Base-by-base conservation (phyloP, 2,113 vertebrate genomes). In the Mormyrus lacerda region DNA sequence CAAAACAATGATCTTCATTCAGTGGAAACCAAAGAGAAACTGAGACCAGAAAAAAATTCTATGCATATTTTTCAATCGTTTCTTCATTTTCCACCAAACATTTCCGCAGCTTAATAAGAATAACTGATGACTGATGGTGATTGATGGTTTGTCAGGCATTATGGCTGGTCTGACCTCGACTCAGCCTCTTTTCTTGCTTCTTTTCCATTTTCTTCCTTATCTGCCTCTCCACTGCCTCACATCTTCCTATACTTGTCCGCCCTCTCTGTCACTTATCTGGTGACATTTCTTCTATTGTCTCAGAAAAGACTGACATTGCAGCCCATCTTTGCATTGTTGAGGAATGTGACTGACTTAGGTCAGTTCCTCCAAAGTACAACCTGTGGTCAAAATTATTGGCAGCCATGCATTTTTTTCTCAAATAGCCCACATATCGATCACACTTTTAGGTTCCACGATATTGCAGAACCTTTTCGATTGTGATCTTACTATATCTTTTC, bases 1-100 rank as follows among this genome's bases (percentile, higher is more conserved):
- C 27, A 69, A 69, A 69, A 69, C n/a, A 31, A 31, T 31, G 61
- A 31, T 31, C 13, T 13, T 31, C 8, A 69, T 69, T 69, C n/a
- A 69, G n/a, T 69, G 27, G 27, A 31, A 45, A n/a, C 82, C 82
- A 84, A 84, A 47, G 82, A 31, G 15, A 21, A 7, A 21, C n/a
- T 50, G 88, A 89, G 21, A 51, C 17, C 31, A 82, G 35, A 76
- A 88, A 88, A 76, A 47, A 88, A 88, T 39, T 65, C 35, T 13
- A 31, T 44, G 82, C 42, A 69, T 69, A 69, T 69, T 69, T 69
- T 69, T 69, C 9, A 31, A 69, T 69, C 3, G 27, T 11, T 65
- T 27, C 24, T 27, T 65, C n/a, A 65, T 27, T 69, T 69, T 31
- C 31, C 27, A 69, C n/a, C 9, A 69, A 65, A 69, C n/a, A 31